Conservation (phyloP, 2,113 vertebrate species). For the Zosterops pallidus region DNA sequence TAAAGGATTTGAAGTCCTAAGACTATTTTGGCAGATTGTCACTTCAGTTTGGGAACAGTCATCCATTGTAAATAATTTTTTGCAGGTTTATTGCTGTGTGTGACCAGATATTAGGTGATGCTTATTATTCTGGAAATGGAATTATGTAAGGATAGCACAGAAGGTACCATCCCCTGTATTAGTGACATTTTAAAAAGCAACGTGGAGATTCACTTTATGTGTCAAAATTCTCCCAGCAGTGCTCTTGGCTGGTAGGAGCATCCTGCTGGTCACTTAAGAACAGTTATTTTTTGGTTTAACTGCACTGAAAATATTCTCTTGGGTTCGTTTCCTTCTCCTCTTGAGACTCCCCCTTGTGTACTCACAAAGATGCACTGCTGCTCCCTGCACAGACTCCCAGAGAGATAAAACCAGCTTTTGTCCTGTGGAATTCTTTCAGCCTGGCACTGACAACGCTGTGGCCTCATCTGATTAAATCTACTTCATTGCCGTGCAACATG, state of each 20-base stretch:
- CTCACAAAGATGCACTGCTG: neutral
- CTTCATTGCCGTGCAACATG: constrained; percentile 37
- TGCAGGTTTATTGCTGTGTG: neutral
- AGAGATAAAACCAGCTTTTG: constrained; percentile 59
- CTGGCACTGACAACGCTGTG: neutral
- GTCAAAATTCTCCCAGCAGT: neutral
- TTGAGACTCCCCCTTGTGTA: neutral
- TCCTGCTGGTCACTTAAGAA: neutral
- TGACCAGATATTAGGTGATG: neutral
- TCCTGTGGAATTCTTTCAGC: constrained; percentile 18
- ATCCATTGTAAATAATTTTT: neutral
- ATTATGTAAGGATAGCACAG: neutral
- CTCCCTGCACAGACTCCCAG: neutral
- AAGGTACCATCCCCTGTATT: neutral
- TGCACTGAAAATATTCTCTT: neutral
- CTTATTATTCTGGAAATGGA: neutral
- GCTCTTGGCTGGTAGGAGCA: neutral
- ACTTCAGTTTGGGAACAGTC: neutral
- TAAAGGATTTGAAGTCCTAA: neutral
- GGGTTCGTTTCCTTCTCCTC: neutral
- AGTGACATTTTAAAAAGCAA: neutral
- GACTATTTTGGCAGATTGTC: neutral
- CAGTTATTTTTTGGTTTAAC: neutral
- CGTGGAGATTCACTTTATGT: rapidly evolving
- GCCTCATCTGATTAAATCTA: constrained; percentile 47